Conservation (phyloP, 2,888 invertebrate species). For the Cheiracanthium punctorium region DNA sequence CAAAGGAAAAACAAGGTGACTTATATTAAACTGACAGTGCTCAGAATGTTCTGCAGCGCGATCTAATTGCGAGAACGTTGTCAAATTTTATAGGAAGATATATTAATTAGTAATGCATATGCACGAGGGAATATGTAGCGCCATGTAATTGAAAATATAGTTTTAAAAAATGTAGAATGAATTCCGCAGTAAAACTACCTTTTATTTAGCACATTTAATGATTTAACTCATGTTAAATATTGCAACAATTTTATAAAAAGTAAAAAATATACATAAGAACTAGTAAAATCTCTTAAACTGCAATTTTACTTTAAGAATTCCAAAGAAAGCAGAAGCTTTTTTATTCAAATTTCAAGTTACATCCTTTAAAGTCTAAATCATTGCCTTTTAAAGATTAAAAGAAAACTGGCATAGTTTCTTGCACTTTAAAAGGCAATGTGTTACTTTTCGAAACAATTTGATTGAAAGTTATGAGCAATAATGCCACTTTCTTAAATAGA, state of each 20-base stretch:
- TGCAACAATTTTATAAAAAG: too few relatives aligned
- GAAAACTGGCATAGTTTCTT: not conserved
- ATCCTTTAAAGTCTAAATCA: too few relatives aligned
- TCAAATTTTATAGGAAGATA: not conserved
- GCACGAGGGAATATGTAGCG: too few relatives aligned
- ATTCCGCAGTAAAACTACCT: not conserved
- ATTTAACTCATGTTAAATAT: not conserved
- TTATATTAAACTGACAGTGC: too few relatives aligned
- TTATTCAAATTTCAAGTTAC: too few relatives aligned
- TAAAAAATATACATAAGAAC: not conserved
- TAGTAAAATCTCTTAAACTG: not conserved
- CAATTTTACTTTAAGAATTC: not conserved
- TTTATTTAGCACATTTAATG: not conserved
- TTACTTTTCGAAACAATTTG: not conserved
- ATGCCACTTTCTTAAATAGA: not conserved
- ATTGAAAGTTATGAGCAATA: constrained; percentile 9
- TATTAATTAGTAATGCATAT: too few relatives aligned
- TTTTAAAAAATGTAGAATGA: not conserved
- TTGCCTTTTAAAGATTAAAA: too few relatives aligned
- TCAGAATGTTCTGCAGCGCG: not conserved
- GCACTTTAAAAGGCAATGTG: not conserved
- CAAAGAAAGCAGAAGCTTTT: too few relatives aligned
- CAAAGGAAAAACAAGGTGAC: too few relatives aligned
- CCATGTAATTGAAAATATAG: not conserved
- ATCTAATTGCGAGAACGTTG: not conserved